These are phyloP conservation scores for Chunga burmeisteri DNA, from an alignment of 2,113 vertebrate genomes.

Conservation along the genomic window DNA sequence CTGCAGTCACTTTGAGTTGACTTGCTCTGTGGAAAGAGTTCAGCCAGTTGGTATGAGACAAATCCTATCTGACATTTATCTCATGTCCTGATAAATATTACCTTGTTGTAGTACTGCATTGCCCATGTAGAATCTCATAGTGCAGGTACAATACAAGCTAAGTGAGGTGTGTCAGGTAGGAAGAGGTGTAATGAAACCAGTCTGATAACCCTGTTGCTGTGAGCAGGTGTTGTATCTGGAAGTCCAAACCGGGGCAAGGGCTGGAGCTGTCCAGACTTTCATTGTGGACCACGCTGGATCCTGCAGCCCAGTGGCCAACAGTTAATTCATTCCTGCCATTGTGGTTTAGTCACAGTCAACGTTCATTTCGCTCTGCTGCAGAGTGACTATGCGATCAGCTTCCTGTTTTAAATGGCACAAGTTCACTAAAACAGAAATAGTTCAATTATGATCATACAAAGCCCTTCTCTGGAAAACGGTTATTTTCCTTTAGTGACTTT, in stretches of 20 bases:
- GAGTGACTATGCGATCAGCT: background rate
- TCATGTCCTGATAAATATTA: background rate
- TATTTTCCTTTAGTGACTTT: slow-evolving; percentile 31
- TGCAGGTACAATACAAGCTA: background rate
- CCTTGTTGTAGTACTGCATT: background rate
- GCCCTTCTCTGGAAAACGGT: background rate
- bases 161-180: background rate
- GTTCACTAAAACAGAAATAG: background rate
- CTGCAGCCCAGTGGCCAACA: background rate
- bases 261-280: background rate
- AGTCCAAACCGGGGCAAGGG: too few relatives aligned
- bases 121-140: background rate
- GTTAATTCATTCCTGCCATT: background rate
- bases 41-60: background rate
- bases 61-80: too few relatives aligned
- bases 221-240: background rate
- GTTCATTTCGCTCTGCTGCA: background rate
- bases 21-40: background rate
- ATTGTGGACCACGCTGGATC: background rate
- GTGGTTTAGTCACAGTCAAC: background rate
- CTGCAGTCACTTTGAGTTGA: background rate
- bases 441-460: background rate
- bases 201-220: background rate
- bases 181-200: background rate
- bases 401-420: background rate